A percentile compares a stretch with the other conserved stretches of the same genome.
phyloP scores from a whole-genome alignment of 2,113 vertebrate genomes.

The Microtus montanus region DNA sequence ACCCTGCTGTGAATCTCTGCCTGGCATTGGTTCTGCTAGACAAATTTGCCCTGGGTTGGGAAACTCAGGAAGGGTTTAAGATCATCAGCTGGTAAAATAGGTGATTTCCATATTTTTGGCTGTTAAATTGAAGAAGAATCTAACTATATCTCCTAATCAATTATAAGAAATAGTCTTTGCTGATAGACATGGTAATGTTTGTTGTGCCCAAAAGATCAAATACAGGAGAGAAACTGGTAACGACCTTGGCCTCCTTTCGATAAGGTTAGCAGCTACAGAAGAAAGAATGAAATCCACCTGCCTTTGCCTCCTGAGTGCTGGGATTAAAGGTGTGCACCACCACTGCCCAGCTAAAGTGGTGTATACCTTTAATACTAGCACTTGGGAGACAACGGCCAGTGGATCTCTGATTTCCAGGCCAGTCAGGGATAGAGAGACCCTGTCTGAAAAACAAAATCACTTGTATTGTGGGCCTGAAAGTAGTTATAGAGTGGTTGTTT shows the following conservation, averaged over 20 bases:
- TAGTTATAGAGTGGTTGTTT: neutral
- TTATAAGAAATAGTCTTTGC: neutral
- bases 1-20: neutral
- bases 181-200: neutral
- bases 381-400: neutral
- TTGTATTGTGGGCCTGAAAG: neutral
- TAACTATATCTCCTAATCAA: neutral
- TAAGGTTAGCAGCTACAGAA: neutral
- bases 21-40: neutral
- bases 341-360: neutral
- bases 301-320: neutral
- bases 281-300: neutral
- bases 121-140: constrained; percentile 13
- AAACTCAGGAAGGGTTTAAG: neutral
- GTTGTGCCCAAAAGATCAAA: neutral
- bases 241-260: neutral
- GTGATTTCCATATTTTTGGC: neutral
- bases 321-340: neutral
- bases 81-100: neutral
- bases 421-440: neutral
- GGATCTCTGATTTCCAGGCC: neutral
- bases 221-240: neutral
- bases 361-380: neutral
- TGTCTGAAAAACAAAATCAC: neutral
- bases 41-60: neutral